These are phyloP conservation scores for Phyllopteryx taeniolatus DNA, from an alignment of 2,113 vertebrate genomes.

Conservation along the genomic window DNA sequence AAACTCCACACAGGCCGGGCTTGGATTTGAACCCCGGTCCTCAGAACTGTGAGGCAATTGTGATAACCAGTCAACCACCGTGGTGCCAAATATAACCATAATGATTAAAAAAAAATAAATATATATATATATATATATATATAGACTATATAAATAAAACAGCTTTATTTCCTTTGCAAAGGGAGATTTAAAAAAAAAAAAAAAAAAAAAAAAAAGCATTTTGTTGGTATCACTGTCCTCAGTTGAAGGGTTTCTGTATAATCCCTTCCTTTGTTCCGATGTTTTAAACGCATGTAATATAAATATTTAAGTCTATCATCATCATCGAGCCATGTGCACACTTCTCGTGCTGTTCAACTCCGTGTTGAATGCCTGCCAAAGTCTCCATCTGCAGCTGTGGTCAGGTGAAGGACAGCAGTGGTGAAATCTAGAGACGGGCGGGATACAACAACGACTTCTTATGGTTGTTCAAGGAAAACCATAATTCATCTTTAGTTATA, in stretches of 20 bases:
- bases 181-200: neutral
- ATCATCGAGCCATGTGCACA: neutral
- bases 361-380: slow-evolving; percentile 31
- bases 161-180: neutral
- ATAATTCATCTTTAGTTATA: slow-evolving; percentile 48
- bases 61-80: no score
- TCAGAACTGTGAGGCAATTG: no score
- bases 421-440: slow-evolving; percentile 45
- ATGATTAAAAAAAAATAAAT: no score
- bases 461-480: slow-evolving; percentile 49
- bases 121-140: no score
- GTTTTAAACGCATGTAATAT: slow-evolving; percentile 18
- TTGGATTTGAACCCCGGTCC: no score
- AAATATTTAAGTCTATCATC: slow-evolving; percentile 21
- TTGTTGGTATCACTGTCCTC: slow-evolving; percentile 13
- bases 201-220: neutral
- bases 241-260: slow-evolving; percentile 11
- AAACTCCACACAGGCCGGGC: no score
- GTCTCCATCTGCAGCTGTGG: slow-evolving; percentile 49
- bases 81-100: no score
- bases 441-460: slow-evolving; percentile 39
- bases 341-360: slow-evolving; percentile 34
- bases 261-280: slow-evolving; percentile 17
- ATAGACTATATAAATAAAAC: neutral
- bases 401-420: slow-evolving; percentile 50